Percentiles rank a stretch among this genome's conserved stretches.
phyloP scores from a whole-genome alignment of 64 coral and sea anemone species.

The Montipora foliosa region DNA sequence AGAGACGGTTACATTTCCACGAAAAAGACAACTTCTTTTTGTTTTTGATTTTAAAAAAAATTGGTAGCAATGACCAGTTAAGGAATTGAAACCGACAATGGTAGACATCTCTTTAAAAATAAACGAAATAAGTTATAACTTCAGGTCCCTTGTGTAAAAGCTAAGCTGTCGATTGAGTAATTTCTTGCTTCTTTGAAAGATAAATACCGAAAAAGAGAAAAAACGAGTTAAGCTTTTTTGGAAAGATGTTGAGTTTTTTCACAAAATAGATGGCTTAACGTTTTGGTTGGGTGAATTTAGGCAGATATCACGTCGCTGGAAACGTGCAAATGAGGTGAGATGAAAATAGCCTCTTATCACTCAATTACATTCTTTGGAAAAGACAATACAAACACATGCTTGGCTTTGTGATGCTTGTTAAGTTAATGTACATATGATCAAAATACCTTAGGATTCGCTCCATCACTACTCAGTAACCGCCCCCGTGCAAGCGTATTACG shows the following conservation, averaged over 20 bases:
- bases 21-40: no score
- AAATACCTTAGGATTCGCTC: slow-evolving; percentile 50
- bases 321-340: not conserved
- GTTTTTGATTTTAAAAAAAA: no score
- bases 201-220: not conserved
- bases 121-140: not conserved
- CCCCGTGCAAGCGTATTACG: not conserved
- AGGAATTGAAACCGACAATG: not conserved
- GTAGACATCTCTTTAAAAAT: not conserved
- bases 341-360: slow-evolving; percentile 9
- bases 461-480: slow-evolving; percentile 39
- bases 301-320: not conserved
- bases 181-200: not conserved
- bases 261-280: not conserved
- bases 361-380: slow-evolving; percentile 38
- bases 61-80: not conserved
- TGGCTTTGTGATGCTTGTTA: slow-evolving; percentile 15
- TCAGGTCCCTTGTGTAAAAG: not conserved
- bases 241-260: not conserved
- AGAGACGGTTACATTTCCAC: no score
- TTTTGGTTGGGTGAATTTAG: not conserved
- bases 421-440: slow-evolving; percentile 16
- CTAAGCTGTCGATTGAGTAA: not conserved
- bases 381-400: slow-evolving; percentile 51
- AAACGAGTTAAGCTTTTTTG: not conserved